Percentiles rank a stretch among this genome's conserved stretches.
Evolutionary conservation across 2,113 vertebrate species (phyloP).

Genomic region (Ailurus styani): DNA sequence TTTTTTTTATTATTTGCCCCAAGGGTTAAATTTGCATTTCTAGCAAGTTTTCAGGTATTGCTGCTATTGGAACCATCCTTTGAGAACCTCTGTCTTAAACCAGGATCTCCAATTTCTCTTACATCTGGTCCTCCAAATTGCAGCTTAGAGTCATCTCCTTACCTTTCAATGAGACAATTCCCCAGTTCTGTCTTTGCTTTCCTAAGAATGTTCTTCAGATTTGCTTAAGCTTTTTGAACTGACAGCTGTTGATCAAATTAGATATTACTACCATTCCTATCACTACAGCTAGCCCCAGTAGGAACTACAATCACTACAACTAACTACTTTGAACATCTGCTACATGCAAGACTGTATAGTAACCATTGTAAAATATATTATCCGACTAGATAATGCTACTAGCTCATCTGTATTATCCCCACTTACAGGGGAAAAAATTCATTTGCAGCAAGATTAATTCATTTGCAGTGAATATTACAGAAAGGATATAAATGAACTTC

Average conservation of each 20-base stretch:
- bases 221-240: not conserved
- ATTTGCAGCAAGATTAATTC: slow-evolving; percentile 1
- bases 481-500: not conserved
- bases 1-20: no score
- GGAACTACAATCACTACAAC: not conserved
- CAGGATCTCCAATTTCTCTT: not conserved
- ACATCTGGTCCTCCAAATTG: not conserved
- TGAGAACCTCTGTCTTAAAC: not conserved
- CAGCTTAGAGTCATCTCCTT: not conserved
- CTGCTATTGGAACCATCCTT: not conserved
- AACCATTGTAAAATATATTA: not conserved
- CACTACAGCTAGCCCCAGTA: not conserved
- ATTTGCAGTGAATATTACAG: not conserved
- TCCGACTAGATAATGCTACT: not conserved
- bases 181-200: not conserved
- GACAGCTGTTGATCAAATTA: not conserved
- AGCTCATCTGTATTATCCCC: not conserved
- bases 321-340: not conserved
- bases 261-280: not conserved
- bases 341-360: not conserved
- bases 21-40: not conserved
- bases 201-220: not conserved
- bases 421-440: not conserved
- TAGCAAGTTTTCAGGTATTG: not conserved
- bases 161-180: not conserved